Evolutionary conservation across 2,797 vertebrate genomes (phyloP).

Genomic region (Dallia pectoralis): DNA sequence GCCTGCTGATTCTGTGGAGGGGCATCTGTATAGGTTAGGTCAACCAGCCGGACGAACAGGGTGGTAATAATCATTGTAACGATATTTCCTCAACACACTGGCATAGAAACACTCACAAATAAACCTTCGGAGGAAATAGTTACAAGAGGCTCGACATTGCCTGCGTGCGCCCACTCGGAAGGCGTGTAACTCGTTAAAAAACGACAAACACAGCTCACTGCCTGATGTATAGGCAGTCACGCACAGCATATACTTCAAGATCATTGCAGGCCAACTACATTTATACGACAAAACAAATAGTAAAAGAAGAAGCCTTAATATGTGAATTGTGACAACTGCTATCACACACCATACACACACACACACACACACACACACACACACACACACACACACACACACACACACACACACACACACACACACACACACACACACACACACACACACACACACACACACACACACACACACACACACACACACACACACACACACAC

Average conservation of each 20-base stretch:
- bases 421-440: not conserved
- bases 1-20: conserved; percentile 25
- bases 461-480: conserved; percentile 14
- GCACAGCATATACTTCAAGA: not conserved
- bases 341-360: conserved; percentile 14
- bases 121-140: not conserved
- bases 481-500: conserved; percentile 15
- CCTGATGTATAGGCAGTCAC: not conserved
- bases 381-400: not conserved
- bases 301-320: not conserved
- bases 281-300: not conserved
- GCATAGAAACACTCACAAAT: conserved; percentile 18
- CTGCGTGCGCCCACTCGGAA: not conserved
- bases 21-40: not conserved
- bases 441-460: conserved; percentile 15
- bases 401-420: not conserved
- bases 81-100: conserved; percentile 3
- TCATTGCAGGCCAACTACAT: not conserved
- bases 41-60: not conserved
- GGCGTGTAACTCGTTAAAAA: not conserved
- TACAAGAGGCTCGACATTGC: not conserved
- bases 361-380: conserved; percentile 1
- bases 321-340: not conserved
- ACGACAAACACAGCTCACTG: not conserved
- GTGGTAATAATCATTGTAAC: conserved; percentile 6